Evolutionary conservation across 2,888 invertebrate species (phyloP).

Genomic region (Nowickia ferox): DNA sequence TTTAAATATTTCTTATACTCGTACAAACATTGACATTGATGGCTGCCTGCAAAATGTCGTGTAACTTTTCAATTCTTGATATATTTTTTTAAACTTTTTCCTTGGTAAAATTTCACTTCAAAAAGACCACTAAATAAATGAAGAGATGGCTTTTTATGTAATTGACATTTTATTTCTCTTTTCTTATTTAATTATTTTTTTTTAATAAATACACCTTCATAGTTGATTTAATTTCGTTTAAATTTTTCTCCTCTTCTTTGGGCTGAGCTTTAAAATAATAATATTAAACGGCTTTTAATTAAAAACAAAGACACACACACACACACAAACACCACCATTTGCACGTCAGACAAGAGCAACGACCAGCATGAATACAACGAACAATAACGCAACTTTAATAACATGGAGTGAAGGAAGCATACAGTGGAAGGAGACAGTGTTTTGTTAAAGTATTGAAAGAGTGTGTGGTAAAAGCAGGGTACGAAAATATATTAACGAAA

Average conservation of each 20-base stretch:
- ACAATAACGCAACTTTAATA: neutral
- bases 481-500: too few species aligned
- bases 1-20: too few species aligned
- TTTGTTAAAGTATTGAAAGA: neutral
- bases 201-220: constrained; percentile 26
- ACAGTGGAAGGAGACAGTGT: too few species aligned
- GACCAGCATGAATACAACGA: neutral
- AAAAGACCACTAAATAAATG: constrained; percentile 20
- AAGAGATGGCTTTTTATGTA: neutral
- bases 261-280: constrained; percentile 54
- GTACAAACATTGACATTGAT: neutral
- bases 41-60: neutral
- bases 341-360: neutral
- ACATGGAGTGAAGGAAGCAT: neutral
- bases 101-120: neutral
- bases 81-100: neutral
- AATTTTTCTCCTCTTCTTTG: constrained; percentile 6
- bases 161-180: constrained; percentile 1
- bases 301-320: constrained; percentile 15
- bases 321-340: constrained; percentile 18
- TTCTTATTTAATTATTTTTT: neutral
- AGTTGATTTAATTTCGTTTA: constrained; percentile 30
- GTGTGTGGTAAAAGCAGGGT: neutral
- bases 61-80: neutral
- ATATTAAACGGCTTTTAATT: constrained; percentile 65